phyloP scores from a whole-genome alignment of 1,140 invertebrate species.

The Colletes latitarsis region DNA sequence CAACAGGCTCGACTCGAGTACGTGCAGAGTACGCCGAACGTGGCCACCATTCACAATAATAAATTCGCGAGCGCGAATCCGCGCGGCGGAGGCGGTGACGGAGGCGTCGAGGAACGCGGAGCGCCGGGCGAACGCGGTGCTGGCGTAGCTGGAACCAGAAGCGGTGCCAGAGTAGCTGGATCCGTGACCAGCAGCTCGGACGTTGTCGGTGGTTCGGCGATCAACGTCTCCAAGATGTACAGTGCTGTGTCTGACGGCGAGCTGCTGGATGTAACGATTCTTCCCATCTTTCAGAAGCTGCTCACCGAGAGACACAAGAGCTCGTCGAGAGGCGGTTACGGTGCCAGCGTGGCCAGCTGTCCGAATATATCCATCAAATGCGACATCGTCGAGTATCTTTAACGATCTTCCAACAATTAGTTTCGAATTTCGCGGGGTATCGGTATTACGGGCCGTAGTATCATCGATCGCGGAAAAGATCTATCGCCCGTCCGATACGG shows the following conservation, averaged over 20 bases:
- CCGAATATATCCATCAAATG: slow-evolving; percentile 97
- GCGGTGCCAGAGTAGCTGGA: slow-evolving; percentile 47
- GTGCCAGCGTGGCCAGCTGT: slow-evolving; percentile 92
- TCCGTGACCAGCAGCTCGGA: slow-evolving; percentile 57
- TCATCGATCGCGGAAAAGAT: not conserved
- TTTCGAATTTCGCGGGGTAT: slow-evolving; percentile 17
- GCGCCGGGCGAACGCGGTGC: slow-evolving; percentile 60
- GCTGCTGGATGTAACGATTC: slow-evolving; percentile 89
- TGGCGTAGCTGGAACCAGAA: slow-evolving; percentile 27
- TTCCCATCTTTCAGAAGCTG: slow-evolving; percentile 95
- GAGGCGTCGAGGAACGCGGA: not conserved
- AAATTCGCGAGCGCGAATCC: slow-evolving; percentile 75
- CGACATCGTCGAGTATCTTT: slow-evolving; percentile 97
- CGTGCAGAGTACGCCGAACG: slow-evolving; percentile 85
- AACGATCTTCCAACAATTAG: slow-evolving; percentile 71
- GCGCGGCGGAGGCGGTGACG: slow-evolving; percentile 61
- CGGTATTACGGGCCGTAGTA: not conserved
- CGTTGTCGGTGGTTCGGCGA: slow-evolving; percentile 73
- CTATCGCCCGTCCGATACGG: not conserved
- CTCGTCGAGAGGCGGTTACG: slow-evolving; percentile 82
- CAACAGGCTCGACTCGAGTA: slow-evolving; percentile 82
- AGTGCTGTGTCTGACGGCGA: slow-evolving; percentile 92
- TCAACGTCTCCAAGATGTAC: slow-evolving; percentile 84
- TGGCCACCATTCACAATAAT: slow-evolving; percentile 79
- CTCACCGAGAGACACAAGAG: slow-evolving; percentile 90